Evolutionary conservation across 2,113 vertebrate species (phyloP), one percentile per base, ranked within the genome.

Genomic region (Marmota monax): DNA sequence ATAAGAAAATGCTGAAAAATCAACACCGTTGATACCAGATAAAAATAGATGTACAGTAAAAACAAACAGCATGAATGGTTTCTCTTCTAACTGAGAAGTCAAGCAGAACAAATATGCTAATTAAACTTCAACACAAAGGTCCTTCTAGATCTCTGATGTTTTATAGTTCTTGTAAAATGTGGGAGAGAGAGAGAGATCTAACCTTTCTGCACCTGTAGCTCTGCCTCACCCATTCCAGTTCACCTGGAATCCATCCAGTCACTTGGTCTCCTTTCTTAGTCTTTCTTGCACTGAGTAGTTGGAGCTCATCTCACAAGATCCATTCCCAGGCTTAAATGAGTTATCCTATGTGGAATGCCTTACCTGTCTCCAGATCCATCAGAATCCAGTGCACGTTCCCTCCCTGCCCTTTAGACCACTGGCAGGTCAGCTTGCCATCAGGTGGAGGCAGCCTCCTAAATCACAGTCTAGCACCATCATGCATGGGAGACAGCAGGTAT

Each of bases 1-100:
- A 97, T 45, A 97, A 97, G 85, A 96, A 97, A 96, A 95, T 5
- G 76, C 95, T 34, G 95, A 63, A 95, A 95, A 95, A 94, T 27
- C 94, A 70, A 92, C 86, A 48, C 7, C 12, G 82, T 83, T 97
- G 79, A 51, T 58, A 86, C 5, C 0, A 48, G 94, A 77, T 48
- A 84, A 94, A 98, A 97, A 96, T 2, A 95, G 98, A 96, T 83
- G 27, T 0, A 0, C 1, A 7, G 90, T 4, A 84, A 97, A 90
- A 98, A 96, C 29, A 92, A 97, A 95, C 39, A 56, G 0, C 14
- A 29, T 32, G 53, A 23, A 2, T 6, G 14, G 65, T 34, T 79
- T 83, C 63, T 29, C 37, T 88, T 82, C 92, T 32, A 10, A 42
- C 48, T 17, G 45, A 37, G 74, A 85, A 78, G 42, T 27, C n/a